Base-by-base conservation (phyloP, 2,797 vertebrate genomes). In the Acrocephalus scirpaceus region DNA sequence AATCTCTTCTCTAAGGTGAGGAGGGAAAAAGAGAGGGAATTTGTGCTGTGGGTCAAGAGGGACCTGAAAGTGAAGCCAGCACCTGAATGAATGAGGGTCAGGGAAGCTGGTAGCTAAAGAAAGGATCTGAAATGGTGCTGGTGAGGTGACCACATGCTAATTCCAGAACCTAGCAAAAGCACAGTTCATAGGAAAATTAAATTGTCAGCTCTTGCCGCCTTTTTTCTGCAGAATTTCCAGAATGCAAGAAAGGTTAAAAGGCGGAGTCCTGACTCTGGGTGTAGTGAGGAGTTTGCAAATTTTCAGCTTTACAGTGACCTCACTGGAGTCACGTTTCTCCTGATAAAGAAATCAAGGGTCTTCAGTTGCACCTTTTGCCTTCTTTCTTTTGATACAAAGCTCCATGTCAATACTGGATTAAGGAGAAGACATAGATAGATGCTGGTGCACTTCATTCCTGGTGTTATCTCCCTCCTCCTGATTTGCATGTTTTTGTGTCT, bases 1-100 rank as follows among this genome's bases (percentile, higher is more conserved):
- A 99, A 98, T 95, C 98, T 99, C 78, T 99, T 99, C 92, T 99
- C 99, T 34, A 99, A 99, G 99, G 99, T 99, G 95, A 97, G 97
- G 7, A 4, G 50, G 22, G 3, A 56, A 22, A 71, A 32, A 61
- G 36, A 86, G 34, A 50, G 8, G 15, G 30, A 74, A 38, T 66
- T 54, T 50, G 42, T 73, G 20, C 64, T 75, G 25, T 57, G 40
- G 51, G 13, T 58, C 32, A 21, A 64, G 65, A 69, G 56, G 72
- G 58, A 42, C 15, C 34, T 78, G 30, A 51, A 32, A 50, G 38
- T 62, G 53, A 86, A 51, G 14, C 51, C 74, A 44, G 6, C 47
- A 7, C 13, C 10, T 32, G 21, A 62, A 69, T 51, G 34, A 61
- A 53, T 40, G 32, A 48, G 42, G 14, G 62, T 88, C 11, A 23